Percentiles rank a stretch among this genome's conserved stretches.
phyloP scores from a whole-genome alignment of 2,113 vertebrate species.

The Catagonus wagneri region DNA sequence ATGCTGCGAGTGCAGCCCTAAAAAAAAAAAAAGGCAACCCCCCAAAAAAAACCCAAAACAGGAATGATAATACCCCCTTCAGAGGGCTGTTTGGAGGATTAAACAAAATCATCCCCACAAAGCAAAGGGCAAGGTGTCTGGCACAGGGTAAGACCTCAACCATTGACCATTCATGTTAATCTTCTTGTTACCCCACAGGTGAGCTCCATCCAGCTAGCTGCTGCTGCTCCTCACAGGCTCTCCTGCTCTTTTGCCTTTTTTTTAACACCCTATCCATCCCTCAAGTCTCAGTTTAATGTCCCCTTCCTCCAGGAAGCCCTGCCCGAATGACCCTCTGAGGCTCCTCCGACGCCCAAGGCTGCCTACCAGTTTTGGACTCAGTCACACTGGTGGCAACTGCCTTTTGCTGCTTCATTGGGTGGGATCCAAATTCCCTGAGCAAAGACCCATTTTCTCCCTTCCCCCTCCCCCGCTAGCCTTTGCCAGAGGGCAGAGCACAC shows the following conservation, averaged over 20 bases:
- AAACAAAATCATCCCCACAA: neutral
- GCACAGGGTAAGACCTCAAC: neutral
- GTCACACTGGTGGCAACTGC: neutral
- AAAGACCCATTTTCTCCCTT: neutral
- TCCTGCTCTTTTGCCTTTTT: neutral
- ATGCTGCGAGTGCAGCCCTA: too few relatives aligned
- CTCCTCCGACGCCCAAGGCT: neutral
- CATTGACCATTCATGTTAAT: neutral
- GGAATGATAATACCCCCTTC: neutral
- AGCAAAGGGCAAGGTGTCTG: neutral
- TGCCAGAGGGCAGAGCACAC: neutral
- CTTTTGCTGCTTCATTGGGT: neutral
- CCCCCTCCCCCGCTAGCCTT: neutral
- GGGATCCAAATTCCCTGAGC: neutral
- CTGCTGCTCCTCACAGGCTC: neutral
- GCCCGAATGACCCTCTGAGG: neutral
- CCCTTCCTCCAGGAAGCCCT: constrained; percentile 51
- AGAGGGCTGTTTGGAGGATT: neutral
- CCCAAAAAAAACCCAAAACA: too few relatives aligned
- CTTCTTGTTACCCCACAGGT: neutral
- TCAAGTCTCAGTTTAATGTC: neutral
- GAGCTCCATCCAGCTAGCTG: neutral
- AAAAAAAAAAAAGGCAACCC: too few relatives aligned
- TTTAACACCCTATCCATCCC: too few relatives aligned
- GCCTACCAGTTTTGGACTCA: neutral